Conservation (phyloP, 2,797 vertebrate species). For the Alauda arvensis region DNA sequence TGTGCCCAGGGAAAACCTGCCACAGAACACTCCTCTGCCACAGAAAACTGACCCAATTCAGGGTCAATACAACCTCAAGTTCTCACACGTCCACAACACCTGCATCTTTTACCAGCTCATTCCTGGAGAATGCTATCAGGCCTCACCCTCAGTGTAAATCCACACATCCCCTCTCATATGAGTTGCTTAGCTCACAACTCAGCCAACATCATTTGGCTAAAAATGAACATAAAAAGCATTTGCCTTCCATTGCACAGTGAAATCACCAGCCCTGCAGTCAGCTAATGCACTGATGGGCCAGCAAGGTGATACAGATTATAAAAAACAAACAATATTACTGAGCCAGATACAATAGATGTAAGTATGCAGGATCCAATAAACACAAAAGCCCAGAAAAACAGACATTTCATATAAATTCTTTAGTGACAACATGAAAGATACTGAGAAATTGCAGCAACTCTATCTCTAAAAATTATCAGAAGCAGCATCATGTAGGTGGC, state of each 20-base stretch:
- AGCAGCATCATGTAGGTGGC: not conserved
- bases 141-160: not conserved
- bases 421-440: not conserved
- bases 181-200: not conserved
- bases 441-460: not conserved
- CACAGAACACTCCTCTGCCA: not conserved
- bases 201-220: not conserved
- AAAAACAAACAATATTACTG: not conserved
- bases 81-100: not conserved
- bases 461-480: not conserved
- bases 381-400: not conserved
- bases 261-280: not conserved
- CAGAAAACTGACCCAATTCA: not conserved
- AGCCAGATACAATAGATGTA: not conserved
- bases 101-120: not conserved
- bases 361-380: not conserved
- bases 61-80: not conserved
- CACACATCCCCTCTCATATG: rapidly evolving
- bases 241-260: not conserved
- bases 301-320: rapidly evolving
- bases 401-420: not conserved
- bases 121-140: not conserved
- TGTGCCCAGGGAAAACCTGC: not conserved
- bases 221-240: not conserved
- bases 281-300: not conserved